Percentiles rank a stretch among this genome's conserved stretches.
phyloP scores from a whole-genome alignment of 2,888 invertebrate genomes.

The Himalopsyche japonica region DNA sequence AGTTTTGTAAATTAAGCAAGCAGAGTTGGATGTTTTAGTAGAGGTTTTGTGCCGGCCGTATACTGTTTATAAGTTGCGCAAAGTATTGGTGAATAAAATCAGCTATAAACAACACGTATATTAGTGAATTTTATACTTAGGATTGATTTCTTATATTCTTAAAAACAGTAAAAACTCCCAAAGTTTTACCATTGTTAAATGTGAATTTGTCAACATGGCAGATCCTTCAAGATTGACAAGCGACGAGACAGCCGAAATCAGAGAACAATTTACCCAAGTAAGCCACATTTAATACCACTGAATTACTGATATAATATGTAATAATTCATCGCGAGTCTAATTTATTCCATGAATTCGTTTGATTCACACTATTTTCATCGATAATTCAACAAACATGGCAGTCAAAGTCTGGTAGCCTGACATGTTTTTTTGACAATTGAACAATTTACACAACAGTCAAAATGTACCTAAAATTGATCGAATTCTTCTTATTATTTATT shows the following conservation, averaged over 20 bases:
- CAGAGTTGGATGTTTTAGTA: background rate
- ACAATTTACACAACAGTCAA: background rate
- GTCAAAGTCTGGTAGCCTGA: background rate
- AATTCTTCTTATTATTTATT: background rate
- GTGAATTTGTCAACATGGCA: slow-evolving; percentile 27
- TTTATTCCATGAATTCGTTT: background rate
- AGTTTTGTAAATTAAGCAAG: background rate
- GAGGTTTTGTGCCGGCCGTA: background rate
- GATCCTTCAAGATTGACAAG: slow-evolving; percentile 52
- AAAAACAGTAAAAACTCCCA: background rate
- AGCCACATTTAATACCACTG: slow-evolving; percentile 44
- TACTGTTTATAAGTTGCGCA: background rate
- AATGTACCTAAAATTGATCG: background rate
- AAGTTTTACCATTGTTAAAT: background rate
- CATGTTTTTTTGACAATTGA: background rate
- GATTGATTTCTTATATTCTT: background rate
- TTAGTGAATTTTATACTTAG: background rate
- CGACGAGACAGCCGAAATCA: slow-evolving; percentile 75
- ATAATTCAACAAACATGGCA: background rate
- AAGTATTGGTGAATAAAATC: background rate
- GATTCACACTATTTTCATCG: background rate
- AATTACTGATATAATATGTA: background rate
- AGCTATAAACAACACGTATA: background rate
- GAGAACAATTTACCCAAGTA: slow-evolving; percentile 77
- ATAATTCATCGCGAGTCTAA: background rate